Percentiles rank a stretch among this genome's conserved stretches.
Conservation (phyloP, 1,140 invertebrate genomes). For the Drosophila dunni region DNA sequence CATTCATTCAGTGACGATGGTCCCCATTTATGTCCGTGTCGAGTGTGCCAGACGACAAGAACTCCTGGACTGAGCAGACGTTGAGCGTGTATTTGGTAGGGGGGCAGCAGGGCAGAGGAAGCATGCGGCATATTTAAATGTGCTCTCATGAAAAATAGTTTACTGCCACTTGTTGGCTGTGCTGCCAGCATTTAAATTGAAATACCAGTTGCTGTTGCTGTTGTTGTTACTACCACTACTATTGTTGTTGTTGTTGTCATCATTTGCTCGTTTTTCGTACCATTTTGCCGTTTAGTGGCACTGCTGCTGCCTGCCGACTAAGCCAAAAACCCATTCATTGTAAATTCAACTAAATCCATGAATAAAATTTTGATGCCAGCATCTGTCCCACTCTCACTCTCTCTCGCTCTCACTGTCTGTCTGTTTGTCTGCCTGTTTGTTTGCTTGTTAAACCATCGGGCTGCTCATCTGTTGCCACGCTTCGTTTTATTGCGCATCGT, state of each 20-base stretch:
- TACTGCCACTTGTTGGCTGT: constrained; percentile 72
- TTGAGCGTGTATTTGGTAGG: too few relatives aligned
- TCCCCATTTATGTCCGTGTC: constrained; percentile 61
- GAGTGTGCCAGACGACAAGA: constrained; percentile 45
- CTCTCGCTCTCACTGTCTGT: background rate
- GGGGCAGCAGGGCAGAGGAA: background rate
- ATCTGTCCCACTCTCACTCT: constrained; percentile 6
- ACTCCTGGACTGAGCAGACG: constrained; percentile 25
- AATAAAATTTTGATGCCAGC: constrained; percentile 73
- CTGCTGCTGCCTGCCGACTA: constrained; percentile 44
- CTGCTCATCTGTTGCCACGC: constrained; percentile 47
- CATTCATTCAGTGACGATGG: constrained; percentile 49
- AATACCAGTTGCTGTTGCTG: constrained; percentile 50
- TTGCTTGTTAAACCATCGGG: constrained; percentile 8
- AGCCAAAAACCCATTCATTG: constrained; percentile 78
- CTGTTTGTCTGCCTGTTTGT: constrained; percentile 29
- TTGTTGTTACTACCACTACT: constrained; percentile 16
- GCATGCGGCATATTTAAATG: constrained; percentile 45
- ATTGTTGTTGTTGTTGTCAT: constrained; percentile 54
- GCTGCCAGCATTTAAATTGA: constrained; percentile 72
- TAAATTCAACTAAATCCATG: constrained; percentile 83
- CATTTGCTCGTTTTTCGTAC: constrained; percentile 76
- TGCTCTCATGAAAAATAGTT: constrained; percentile 54
- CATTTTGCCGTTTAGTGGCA: constrained; percentile 49
- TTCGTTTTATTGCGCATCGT: constrained; percentile 76